A percentile compares a stretch with the other conserved stretches of the same genome.
Evolutionary conservation across 2,113 vertebrate genomes (phyloP).

Genomic region (Raphicerus campestris): DNA sequence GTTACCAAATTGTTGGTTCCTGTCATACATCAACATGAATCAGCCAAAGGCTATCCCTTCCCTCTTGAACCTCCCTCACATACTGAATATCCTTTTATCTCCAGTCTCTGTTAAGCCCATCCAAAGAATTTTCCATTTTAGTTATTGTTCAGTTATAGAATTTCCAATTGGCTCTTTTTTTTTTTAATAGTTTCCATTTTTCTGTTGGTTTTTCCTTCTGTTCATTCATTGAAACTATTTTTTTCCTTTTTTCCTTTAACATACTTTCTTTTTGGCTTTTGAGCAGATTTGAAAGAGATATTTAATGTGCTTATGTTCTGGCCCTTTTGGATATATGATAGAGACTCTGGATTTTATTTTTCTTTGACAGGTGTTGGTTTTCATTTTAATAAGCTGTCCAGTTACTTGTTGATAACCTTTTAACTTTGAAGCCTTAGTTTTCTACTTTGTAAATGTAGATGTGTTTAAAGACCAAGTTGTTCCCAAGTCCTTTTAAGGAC

Average conservation of each 20-base stretch:
- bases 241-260: background rate
- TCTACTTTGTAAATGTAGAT: background rate
- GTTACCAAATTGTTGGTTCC: background rate
- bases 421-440: background rate
- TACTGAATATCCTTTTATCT: background rate
- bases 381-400: background rate
- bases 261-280: background rate
- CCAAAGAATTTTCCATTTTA: background rate
- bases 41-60: background rate
- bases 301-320: background rate
- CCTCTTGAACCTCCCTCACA: background rate
- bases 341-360: background rate
- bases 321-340: background rate
- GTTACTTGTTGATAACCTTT: background rate
- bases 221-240: background rate
- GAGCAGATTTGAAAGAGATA: background rate
- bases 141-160: background rate
- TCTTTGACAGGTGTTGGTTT: conserved; percentile 17
- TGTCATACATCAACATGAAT: background rate
- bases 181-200: background rate
- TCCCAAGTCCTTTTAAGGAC: background rate
- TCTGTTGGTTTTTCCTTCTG: background rate
- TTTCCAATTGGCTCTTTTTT: background rate
- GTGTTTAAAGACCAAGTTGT: background rate
- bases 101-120: background rate